phyloP scores from a whole-genome alignment of 2,888 invertebrate genomes.

The Eilema griseolum region DNA sequence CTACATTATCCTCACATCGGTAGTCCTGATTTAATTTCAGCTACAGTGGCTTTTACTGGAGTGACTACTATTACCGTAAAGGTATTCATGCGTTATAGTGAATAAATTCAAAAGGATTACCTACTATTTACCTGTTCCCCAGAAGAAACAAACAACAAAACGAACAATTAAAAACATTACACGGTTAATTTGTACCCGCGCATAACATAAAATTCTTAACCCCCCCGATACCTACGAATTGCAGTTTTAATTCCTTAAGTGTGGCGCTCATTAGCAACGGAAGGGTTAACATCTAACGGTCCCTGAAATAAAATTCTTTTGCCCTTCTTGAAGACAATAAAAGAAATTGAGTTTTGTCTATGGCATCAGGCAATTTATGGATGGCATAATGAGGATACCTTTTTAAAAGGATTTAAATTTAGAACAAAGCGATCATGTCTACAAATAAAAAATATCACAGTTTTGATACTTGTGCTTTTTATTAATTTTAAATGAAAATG shows the following conservation, averaged over 20 bases:
- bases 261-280: slow-evolving; percentile 74
- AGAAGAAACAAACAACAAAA: slow-evolving; percentile 26
- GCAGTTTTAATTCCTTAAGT: slow-evolving; percentile 76
- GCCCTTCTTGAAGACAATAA: slow-evolving; percentile 59
- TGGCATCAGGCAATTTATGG: slow-evolving; percentile 29
- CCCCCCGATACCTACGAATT: slow-evolving; percentile 66
- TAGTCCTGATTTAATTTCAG: no score
- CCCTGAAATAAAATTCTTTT: slow-evolving; percentile 72
- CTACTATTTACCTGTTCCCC: slow-evolving; percentile 25
- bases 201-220: slow-evolving; percentile 75
- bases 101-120: no score
- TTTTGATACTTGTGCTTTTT: no score
- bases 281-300: slow-evolving; percentile 76
- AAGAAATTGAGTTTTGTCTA: slow-evolving; percentile 60
- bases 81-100: no score
- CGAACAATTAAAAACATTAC: slow-evolving; percentile 63
- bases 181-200: slow-evolving; percentile 69
- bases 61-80: no score
- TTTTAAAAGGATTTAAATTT: not conserved
- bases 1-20: no score
- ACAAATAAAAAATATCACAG: not conserved
- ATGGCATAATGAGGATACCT: not conserved
- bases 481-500: no score
- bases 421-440: not conserved
- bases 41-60: no score